Conservation (phyloP, 1,140 invertebrate species). For the Chironomus striatipennis region DNA sequence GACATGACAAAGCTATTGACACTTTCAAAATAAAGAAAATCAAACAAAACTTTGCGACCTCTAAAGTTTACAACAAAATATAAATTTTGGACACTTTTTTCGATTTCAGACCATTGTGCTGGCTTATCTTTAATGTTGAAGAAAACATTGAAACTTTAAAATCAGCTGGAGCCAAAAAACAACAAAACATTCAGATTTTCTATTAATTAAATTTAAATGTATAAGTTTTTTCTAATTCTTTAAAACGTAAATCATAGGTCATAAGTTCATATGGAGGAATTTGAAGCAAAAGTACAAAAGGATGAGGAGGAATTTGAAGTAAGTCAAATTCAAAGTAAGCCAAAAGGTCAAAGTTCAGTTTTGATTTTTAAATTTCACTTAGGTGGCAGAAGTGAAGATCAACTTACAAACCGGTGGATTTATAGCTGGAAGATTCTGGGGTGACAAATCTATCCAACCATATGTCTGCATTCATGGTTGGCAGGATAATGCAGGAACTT, state of each 20-base stretch:
- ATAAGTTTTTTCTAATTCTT: neutral
- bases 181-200: no score
- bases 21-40: no score
- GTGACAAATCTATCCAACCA: slow-evolving; percentile 49
- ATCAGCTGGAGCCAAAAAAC: no score
- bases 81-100: no score
- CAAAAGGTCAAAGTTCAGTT: neutral
- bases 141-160: no score
- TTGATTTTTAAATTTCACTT: slow-evolving; percentile 24
- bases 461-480: slow-evolving; percentile 66
- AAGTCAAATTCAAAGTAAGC: neutral
- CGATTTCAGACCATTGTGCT: no score
- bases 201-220: no score
- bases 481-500: slow-evolving; percentile 68
- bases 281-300: neutral
- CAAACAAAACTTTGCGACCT: no score
- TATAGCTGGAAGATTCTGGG: slow-evolving; percentile 61
- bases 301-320: neutral
- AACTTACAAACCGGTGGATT: slow-evolving; percentile 53
- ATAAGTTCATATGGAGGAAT: neutral
- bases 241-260: neutral
- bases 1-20: no score
- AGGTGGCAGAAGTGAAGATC: slow-evolving; percentile 53
- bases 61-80: no score
- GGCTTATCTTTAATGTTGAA: no score